Evolutionary conservation across 2,797 vertebrate species (phyloP), one percentile per base, ranked within the genome.

Genomic region (Urocyon cinereoargenteus): DNA sequence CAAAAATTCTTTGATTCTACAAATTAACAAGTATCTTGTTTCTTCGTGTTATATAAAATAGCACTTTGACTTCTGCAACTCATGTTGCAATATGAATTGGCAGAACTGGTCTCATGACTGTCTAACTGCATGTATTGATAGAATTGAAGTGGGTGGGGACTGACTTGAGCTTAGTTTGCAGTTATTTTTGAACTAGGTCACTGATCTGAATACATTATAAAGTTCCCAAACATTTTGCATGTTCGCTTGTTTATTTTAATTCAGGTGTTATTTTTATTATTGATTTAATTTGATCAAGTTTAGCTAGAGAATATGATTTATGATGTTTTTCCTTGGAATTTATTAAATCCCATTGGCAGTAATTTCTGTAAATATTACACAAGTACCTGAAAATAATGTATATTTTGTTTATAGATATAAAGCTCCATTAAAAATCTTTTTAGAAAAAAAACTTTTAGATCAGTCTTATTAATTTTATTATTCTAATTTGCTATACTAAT

Each of bases 1-100:
- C 4, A 92, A 96, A 97, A 95, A 26, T n/a, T 31, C 45, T 94
- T 96, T 81, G n/a, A 89, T 87, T 96, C 55, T 86, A 94, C 66
- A 91, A 86, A 88, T 94, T 85, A 97, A 45, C 49, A 95, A 95
- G 55, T 68, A 78, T 1, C 40, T 40, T 90, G 21, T 97, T 95
- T 93, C 84, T 90, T 57, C 73, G 61, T 92, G 34, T 91, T 94
- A 95, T 94, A 95, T 96, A 92, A 94, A 62, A 90, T 10, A 87
- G 15, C 21, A n/a, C 22, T 96, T 97, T 97, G 78, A 89, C 95
- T 96, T 96, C 55, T 95, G 12, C 18, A 90, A 73, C 13, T 90
- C n/a, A 82, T 91, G 16, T 66, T 96, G 75, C 91, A 96, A 86
- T 73, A 75, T 15, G 78, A 96, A 91, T 64, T 18, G 92, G 19